Conservation (phyloP, 1,140 invertebrate genomes). For the Oncopodura yosiiana region DNA sequence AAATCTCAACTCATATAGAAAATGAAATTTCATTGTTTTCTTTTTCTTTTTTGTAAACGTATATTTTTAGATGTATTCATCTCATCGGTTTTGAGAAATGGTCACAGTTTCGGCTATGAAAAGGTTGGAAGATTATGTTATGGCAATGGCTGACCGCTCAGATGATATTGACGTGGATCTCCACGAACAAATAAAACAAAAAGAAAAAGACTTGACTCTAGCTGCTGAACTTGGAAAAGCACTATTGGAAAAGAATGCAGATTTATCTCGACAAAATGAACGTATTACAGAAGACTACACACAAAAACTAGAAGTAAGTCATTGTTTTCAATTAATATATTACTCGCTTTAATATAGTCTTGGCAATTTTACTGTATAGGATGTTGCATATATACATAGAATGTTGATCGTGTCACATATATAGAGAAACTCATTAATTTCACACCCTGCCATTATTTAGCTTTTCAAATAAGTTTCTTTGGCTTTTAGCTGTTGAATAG, state of each 20-base stretch:
- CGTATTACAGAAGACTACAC: slow-evolving; percentile 75
- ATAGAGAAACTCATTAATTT: too few species aligned
- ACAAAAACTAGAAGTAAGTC: slow-evolving; percentile 83
- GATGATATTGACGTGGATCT: slow-evolving; percentile 47
- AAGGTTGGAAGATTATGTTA: slow-evolving; percentile 32
- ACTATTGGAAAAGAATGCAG: slow-evolving; percentile 84
- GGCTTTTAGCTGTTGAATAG: too few species aligned
- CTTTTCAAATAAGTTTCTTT: too few species aligned
- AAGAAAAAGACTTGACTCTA: slow-evolving; percentile 81
- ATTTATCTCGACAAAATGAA: slow-evolving; percentile 77
- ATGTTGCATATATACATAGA: too few species aligned
- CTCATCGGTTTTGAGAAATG: slow-evolving; percentile 23
- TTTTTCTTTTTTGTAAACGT: not conserved
- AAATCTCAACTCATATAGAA: too few species aligned
- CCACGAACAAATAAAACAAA: slow-evolving; percentile 73
- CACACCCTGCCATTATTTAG: too few species aligned
- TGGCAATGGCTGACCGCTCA: slow-evolving; percentile 29
- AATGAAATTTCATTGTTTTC: not conserved
- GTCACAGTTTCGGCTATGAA: slow-evolving; percentile 33
- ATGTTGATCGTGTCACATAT: too few species aligned
- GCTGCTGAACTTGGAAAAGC: slow-evolving; percentile 92
- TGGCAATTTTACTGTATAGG: too few species aligned
- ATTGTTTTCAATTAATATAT: too few species aligned
- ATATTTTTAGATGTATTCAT: not conserved
- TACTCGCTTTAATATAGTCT: too few species aligned